Base-by-base conservation (phyloP, 2,888 invertebrate genomes). In the Nymphalis polychloros region DNA sequence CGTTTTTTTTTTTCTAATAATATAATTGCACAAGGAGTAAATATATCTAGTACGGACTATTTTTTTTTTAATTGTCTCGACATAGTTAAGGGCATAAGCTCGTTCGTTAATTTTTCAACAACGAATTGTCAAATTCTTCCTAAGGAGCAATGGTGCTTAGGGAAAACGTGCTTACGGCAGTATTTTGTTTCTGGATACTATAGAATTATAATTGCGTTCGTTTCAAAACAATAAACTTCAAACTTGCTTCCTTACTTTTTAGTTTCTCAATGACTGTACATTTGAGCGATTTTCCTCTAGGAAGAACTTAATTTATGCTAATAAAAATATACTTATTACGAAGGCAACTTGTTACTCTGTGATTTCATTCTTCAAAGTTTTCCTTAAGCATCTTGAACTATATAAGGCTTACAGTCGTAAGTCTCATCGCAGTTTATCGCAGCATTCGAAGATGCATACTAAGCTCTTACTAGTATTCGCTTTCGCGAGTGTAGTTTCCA, bases 201-300 rank as follows among this genome's bases (percentile, higher is more conserved):
- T 47, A 41, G 31, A 55, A 31, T 47, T 59, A 59, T 48, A 3
- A 62, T 19, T 41, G n/a, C 19, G 17, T 47, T 13, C 17, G 48
- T 41, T 63, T 53, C 17, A 17, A 53, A 60, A 61, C 47, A 61
- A 61, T 67, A 67, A 63, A 62, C 62, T 50, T 57, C 62, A 62
- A 63, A 41, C 60, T 57, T 62, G 55, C n/a, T 67, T 72, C 66
- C 59, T 64, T 60, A 64, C 60, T 27, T 60, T 55, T 59, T 63
- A 72, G 75, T 78, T 67, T 79, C 71, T 73, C 72, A 72, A 69
- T 75, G 81, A 80, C 76, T 80, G 78, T 82, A 81, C 79, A 64
- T 64, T 63, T 63, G 68, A 64, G 76, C 73, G 69, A 77, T 86
- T 90, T 91, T 89, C 90, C 90, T 89, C 82, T 79, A 88, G 88